Base-by-base conservation (phyloP, 2,113 vertebrate species). In the Aythya baeri region DNA sequence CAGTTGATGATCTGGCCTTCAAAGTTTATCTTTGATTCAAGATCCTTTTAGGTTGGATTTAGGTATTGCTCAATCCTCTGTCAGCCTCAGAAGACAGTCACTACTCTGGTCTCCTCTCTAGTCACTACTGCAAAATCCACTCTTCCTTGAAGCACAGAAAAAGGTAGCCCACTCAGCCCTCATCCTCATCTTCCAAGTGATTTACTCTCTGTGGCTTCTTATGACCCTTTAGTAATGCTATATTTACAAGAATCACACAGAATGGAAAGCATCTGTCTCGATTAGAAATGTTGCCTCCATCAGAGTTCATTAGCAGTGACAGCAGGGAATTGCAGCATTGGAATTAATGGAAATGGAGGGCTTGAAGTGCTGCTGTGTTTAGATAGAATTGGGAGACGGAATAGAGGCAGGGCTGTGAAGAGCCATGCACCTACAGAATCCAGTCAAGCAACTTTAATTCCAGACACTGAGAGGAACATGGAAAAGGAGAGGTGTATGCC, bases 291-390 rank as follows among this genome's bases (percentile, higher is more conserved):
- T 29, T 66, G 17, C 46, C 63, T 85, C 32, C 74, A 91, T 58
- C 57, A 50, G 26, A 95, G 74, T 44, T 66, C 78, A 92, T 94
- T 81, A 91, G 29, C 62, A 95, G 17, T 22, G 14, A 88, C 18
- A 85, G 72, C 34, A 61, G 77, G 65, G 66, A 95, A 86, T 32
- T 86, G 55, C 41, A 89, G 78, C 52, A 72, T 54, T 58, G 65
- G 68, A 91, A 6, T 90, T 93, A 93, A 83, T 77, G 85, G 89
- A 89, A 92, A 72, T 26, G n/a, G 52, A 83, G 44, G 52, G 27
- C 26, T 58, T 41, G 43, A 86, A 57, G 29, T 71, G 70, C 55
- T 81, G 54, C 68, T 87, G 61, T 52, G n/a, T 70, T 83, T 58
- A 89, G 91, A 83, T 22, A 44, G 58, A 83, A 80, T 6, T 55